Base-by-base conservation (phyloP, 2,888 invertebrate species). In the Lampropteryx suffumata region DNA sequence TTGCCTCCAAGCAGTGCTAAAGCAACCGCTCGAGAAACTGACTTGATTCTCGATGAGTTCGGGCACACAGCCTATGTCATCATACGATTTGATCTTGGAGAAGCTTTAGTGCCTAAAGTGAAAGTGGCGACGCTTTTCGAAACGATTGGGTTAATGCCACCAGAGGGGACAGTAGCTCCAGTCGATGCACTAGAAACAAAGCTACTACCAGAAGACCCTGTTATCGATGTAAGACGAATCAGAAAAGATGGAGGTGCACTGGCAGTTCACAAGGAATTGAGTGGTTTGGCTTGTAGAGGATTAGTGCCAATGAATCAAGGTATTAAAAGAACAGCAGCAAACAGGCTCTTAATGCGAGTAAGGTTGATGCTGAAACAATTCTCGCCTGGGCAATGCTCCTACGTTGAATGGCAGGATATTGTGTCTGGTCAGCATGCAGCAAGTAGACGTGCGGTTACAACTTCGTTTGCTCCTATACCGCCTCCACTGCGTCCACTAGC, bases 261-360 rank as follows among this genome's bases (percentile, higher is more conserved):
- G 35, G 76, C 79, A 11, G 82, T 89, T n/a, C 90, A 90, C 53
- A 79, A 77, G 52, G 90, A 89, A 66, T 59, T 90, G 33, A 78
- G 82, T 57, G 61, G 59, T 7, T 68, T 89, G 44, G 72, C 86
- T 35, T 81, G 80, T 54, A 75, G 69, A 57, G 81, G 81, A 10
- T 59, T 69, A 24, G 67, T 84, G 6, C 75, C 79, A 29, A 86
- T 84, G 82, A 82, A 79, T 53, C 84, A 87, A 68, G 77, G 82
- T 41, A 85, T 86, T 29, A 90, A 84, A 59, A 74, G 82, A 40
- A 85, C 86, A 11, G 88, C 88, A 17, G 88, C 88, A 14, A 88
- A 85, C 66, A 76, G 76, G 29, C 67, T 90, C n/a, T 56, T 88
- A 29, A 74, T 72, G 63, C 73, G 82, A 37, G 71, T 88, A 1